These are phyloP conservation scores for Tyto alba DNA, from an alignment of 2,113 vertebrate species.

Conservation along the genomic window DNA sequence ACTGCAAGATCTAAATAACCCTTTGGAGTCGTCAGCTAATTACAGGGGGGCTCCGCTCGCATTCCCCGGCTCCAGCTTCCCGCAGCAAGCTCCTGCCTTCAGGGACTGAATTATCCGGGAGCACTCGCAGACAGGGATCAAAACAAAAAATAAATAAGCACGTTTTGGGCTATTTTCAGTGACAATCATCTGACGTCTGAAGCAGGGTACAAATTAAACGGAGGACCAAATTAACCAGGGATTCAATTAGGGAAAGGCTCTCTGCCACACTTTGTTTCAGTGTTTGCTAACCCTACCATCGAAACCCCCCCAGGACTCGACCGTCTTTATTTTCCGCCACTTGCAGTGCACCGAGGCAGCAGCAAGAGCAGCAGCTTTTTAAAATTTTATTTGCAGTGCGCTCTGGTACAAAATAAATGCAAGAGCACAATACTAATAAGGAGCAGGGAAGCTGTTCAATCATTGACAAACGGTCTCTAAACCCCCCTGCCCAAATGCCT, in stretches of 20 bases:
- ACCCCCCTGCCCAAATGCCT: neutral
- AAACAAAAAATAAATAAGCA: neutral
- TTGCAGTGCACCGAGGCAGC: neutral
- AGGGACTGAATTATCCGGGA: neutral
- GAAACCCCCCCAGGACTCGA: neutral
- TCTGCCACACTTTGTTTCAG: neutral
- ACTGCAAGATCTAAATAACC: conserved; percentile 28
- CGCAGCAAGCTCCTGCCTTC: neutral
- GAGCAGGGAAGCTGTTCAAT: neutral
- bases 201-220: neutral
- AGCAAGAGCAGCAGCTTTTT: conserved; percentile 1
- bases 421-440: conserved; percentile 33
- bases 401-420: conserved; percentile 20
- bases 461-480: neutral
- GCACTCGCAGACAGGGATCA: neutral
- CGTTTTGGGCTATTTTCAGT: neutral
- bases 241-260: conserved; percentile 54
- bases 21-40: neutral
- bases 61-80: neutral
- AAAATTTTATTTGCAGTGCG: conserved; percentile 20
- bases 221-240: conserved; percentile 51
- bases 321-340: neutral
- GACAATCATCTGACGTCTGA: neutral
- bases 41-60: neutral
- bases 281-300: neutral